These are phyloP conservation scores for Holothuria glaberrima DNA, from an alignment of 35 echinoderm and acorn worm genomes.

Conservation along the genomic window DNA sequence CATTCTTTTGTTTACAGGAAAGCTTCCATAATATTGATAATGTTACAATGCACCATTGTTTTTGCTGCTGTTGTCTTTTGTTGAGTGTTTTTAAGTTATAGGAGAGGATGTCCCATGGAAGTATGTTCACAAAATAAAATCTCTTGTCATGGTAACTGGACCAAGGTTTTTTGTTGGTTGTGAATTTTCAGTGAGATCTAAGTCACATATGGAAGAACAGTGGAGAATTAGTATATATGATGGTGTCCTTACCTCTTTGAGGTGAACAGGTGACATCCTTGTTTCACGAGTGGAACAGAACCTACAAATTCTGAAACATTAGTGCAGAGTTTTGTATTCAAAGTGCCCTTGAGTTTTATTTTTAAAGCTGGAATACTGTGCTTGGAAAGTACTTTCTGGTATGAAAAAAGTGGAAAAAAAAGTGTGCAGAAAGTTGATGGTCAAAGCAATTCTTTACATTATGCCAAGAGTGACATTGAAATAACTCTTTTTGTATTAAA, in stretches of 20 bases:
- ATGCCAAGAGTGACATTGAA: slow-evolving; percentile 35
- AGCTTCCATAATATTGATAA: not conserved
- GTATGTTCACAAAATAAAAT: no score
- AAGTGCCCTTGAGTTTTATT: slow-evolving; percentile 45
- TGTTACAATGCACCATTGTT: slow-evolving; percentile 34
- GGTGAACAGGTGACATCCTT: not conserved
- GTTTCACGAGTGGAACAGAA: not conserved
- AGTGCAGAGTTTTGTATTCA: slow-evolving; percentile 49
- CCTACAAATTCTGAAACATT: not conserved
- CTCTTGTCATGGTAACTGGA: no score
- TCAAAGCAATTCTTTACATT: slow-evolving; percentile 37
- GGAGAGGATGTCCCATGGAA: no score
- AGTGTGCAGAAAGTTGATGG: no score
- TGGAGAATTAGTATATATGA: not conserved
- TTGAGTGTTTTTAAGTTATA: no score
- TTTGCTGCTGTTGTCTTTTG: not conserved
- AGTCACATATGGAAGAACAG: not conserved
- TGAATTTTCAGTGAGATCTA: no score
- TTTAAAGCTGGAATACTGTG: slow-evolving; percentile 26
- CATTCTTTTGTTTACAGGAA: not conserved
- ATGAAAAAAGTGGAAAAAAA: not conserved
- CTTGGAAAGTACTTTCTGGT: not conserved
- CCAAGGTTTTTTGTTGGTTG: no score
- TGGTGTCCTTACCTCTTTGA: not conserved
- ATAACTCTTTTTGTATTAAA: slow-evolving; percentile 41